A percentile compares a stretch with the other conserved stretches of the same genome.
Evolutionary conservation across 1,140 invertebrate genomes (phyloP).

Genomic region (Conus ventricosus): DNA sequence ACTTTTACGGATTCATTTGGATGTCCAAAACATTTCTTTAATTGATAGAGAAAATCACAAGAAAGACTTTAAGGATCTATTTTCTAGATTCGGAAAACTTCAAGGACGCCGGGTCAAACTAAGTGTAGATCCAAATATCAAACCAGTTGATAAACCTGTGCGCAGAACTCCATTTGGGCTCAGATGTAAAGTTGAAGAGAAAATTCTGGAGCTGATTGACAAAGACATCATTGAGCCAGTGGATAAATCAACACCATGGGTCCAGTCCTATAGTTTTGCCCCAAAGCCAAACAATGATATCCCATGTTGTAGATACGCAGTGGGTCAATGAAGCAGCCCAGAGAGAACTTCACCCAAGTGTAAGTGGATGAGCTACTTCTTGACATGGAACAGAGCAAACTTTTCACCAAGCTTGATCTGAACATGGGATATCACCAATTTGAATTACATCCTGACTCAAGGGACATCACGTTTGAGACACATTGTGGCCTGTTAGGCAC

Average conservation of each 20-base stretch:
- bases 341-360: conserved; percentile 59
- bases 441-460: no score
- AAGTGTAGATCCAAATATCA: neutral
- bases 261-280: conserved; percentile 54
- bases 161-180: conserved; percentile 22
- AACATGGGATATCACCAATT: no score
- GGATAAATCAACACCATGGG: conserved; percentile 56
- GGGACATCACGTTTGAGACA: no score
- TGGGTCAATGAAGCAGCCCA: conserved; percentile 58
- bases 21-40: neutral
- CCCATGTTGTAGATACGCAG: no score
- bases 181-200: conserved; percentile 31
- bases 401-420: no score
- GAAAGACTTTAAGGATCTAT: neutral
- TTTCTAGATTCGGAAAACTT: conserved; percentile 15
- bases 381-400: conserved; percentile 44
- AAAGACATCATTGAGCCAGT: conserved; percentile 57
- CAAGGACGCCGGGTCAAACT: conserved; percentile 15
- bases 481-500: no score
- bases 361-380: conserved; percentile 53
- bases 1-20: neutral
- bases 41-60: neutral
- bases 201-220: conserved; percentile 51
- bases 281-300: neutral
- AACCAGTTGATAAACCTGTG: conserved; percentile 4